phyloP scores from a whole-genome alignment of 37 sponge, comb jelly and placozoan genomes.

The Eunapius fragilis region DNA sequence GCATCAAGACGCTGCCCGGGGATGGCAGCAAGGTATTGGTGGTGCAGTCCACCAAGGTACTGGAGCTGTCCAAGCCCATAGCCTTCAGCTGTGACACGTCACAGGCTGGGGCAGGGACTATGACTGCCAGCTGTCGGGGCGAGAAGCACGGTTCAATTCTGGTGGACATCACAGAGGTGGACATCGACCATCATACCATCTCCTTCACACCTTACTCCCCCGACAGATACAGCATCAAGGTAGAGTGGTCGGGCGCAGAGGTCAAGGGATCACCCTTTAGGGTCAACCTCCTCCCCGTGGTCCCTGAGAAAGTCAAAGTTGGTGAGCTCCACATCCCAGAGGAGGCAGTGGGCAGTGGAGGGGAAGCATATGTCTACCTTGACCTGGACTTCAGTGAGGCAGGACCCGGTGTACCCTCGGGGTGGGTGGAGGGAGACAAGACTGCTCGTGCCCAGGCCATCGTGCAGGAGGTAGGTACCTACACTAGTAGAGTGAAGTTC shows the following conservation, averaged over 20 bases:
- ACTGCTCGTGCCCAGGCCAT: constrained; percentile 19
- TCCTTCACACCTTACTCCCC: constrained; percentile 52
- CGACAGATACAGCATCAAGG: constrained; percentile 47
- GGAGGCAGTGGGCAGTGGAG: constrained; percentile 21
- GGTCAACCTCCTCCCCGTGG: constrained; percentile 48
- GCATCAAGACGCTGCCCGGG: constrained; percentile 61
- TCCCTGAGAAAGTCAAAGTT: constrained; percentile 41
- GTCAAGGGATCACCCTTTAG: constrained; percentile 74
- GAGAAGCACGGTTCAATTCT: constrained; percentile 58
- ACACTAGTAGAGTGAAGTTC: constrained; percentile 38
- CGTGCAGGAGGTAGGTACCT: constrained; percentile 6
- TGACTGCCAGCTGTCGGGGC: constrained; percentile 51
- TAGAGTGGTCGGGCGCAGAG: constrained; percentile 55
- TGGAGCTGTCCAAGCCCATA: constrained; percentile 20
- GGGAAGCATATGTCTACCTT: constrained; percentile 19
- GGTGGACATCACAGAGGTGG: constrained; percentile 15
- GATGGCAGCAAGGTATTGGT: constrained; percentile 54
- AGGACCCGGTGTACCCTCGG: neutral
- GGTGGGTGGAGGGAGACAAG: neutral
- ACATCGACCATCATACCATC: constrained; percentile 12
- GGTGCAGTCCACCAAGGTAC: constrained; percentile 25
- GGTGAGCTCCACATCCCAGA: constrained; percentile 54
- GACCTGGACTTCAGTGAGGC: constrained; percentile 12
- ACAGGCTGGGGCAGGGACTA: constrained; percentile 68
- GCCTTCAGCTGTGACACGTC: constrained; percentile 43